Conservation (phyloP, 2,113 vertebrate species). For the Corynorhinus townsendii region DNA sequence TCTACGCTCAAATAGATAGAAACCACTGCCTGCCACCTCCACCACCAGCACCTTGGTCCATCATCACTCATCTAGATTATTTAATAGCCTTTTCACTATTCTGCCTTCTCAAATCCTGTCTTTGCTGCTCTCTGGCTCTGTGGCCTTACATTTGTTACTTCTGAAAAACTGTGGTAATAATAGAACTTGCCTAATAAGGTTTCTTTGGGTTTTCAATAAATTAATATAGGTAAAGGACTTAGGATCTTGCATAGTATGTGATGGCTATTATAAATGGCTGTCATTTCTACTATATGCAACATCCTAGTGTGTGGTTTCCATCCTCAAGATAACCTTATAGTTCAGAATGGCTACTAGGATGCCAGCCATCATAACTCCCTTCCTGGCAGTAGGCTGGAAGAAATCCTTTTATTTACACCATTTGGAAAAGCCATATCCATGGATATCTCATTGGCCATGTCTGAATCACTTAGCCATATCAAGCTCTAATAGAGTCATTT, state of each 20-base stretch:
- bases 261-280: background rate
- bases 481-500: background rate
- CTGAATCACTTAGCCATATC: background rate
- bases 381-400: background rate
- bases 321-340: background rate
- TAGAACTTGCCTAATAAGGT: background rate
- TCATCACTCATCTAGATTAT: background rate
- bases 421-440: background rate
- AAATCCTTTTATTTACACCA: background rate
- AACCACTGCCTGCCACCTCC: background rate
- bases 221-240: background rate
- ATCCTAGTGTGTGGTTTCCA: background rate
- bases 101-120: background rate
- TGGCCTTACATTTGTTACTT: background rate
- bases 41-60: background rate
- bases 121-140: background rate
- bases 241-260: background rate
- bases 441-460: background rate
- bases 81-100: background rate
- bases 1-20: background rate
- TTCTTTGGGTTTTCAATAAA: background rate
- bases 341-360: background rate
- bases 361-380: background rate
- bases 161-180: background rate
- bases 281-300: background rate